These are phyloP conservation scores for Diplodus sargus DNA, from an alignment of 2,797 vertebrate species.

Conservation along the genomic window DNA sequence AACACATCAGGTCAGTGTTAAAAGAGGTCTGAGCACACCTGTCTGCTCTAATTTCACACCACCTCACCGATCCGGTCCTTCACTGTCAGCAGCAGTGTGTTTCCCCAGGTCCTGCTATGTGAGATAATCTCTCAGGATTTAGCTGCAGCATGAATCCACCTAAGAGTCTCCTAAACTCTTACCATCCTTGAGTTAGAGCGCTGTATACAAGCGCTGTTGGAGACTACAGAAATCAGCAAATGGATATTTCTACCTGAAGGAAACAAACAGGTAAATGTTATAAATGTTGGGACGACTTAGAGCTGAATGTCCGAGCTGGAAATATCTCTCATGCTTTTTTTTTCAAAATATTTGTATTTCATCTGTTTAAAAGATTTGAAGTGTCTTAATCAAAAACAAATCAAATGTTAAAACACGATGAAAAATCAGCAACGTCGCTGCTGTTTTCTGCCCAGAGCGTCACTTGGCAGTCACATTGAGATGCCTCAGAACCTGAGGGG, in stretches of 20 bases:
- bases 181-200: constrained; percentile 42
- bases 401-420: neutral
- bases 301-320: neutral
- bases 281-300: neutral
- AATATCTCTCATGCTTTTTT: neutral
- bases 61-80: constrained; percentile 40
- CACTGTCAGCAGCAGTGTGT: constrained; percentile 43
- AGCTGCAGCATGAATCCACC: constrained; percentile 62
- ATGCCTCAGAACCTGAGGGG: constrained; percentile 45
- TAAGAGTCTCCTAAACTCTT: constrained; percentile 53
- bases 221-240: neutral
- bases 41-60: constrained; percentile 36
- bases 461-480: constrained; percentile 2
- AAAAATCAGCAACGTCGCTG: neutral
- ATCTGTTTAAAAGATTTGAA: no score
- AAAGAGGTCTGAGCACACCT: constrained; percentile 27
- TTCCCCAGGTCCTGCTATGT: constrained; percentile 49
- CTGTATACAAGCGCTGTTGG: constrained; percentile 34
- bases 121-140: constrained; percentile 73
- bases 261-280: neutral
- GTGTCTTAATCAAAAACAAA: no score
- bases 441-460: constrained; percentile 8
- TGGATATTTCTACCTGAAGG: neutral
- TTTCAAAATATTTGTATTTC: neutral
- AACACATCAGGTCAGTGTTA: constrained; percentile 19